These are phyloP conservation scores for Pluvianellus socialis DNA, from an alignment of 2,113 vertebrate genomes.

Conservation along the genomic window DNA sequence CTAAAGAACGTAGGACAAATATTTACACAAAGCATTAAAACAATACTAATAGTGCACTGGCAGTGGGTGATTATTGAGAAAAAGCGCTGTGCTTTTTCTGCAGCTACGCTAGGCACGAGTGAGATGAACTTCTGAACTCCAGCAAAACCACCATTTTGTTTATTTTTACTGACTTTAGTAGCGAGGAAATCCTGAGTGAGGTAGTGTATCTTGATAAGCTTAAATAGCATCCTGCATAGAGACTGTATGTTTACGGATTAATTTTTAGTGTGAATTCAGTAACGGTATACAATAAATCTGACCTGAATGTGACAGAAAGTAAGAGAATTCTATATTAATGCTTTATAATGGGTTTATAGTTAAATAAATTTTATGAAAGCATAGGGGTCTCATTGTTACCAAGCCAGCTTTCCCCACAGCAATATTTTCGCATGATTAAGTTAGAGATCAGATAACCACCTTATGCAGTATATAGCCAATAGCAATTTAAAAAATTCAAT, in stretches of 20 bases:
- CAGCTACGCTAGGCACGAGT: not conserved
- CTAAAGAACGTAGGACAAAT: not conserved
- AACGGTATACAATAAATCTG: constrained; percentile 58
- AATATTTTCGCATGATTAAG: constrained; percentile 71
- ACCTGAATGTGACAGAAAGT: constrained; percentile 55
- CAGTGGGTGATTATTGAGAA: not conserved
- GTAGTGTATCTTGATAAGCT: constrained; percentile 15
- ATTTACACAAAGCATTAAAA: not conserved
- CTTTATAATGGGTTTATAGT: constrained; percentile 69
- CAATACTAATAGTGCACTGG: not conserved
- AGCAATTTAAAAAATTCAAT: constrained; percentile 74
- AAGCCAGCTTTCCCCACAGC: constrained; percentile 60
- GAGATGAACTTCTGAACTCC: not conserved
- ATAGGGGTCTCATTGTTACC: constrained; percentile 63
- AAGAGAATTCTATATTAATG: constrained; percentile 68
- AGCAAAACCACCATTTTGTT: not conserved
- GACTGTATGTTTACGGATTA: not conserved
- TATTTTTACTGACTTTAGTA: constrained; percentile 11
- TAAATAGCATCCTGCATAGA: not conserved
- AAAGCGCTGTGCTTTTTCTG: not conserved
- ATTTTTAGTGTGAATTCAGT: constrained; percentile 33
- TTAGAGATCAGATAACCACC: constrained; percentile 73
- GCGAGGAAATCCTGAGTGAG: not conserved
- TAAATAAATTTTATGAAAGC: constrained; percentile 74
- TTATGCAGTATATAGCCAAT: constrained; percentile 60